phyloP scores from a whole-genome alignment of 2,797 vertebrate species.

The Moxostoma hubbsi region DNA sequence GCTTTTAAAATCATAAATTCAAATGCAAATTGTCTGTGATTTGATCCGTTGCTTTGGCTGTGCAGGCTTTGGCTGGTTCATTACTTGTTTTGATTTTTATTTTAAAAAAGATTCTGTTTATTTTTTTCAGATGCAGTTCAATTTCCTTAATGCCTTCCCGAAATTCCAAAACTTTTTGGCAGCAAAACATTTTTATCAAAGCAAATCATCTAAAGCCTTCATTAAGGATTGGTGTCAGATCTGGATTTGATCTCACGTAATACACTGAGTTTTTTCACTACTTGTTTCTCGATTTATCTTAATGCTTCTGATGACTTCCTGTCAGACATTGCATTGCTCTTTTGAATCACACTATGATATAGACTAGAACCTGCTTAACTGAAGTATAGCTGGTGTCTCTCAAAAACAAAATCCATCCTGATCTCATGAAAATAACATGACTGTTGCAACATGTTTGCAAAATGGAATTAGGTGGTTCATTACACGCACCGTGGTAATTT shows the following conservation, averaged over 20 bases:
- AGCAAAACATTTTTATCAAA: constrained; percentile 26
- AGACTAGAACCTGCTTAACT: constrained; percentile 17
- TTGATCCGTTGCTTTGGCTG: constrained; percentile 20
- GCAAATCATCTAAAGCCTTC: constrained; percentile 16
- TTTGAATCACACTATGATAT: constrained; percentile 5
- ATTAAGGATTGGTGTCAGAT: constrained; percentile 40
- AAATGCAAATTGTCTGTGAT: constrained; percentile 40
- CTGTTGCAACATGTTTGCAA: no score
- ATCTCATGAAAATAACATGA: no score
- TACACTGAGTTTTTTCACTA: background rate
- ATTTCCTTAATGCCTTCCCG: constrained; percentile 22
- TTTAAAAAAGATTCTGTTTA: background rate
- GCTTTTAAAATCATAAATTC: constrained; percentile 50
- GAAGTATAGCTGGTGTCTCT: constrained; percentile 10
- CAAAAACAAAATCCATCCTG: no score
- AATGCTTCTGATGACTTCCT: constrained; percentile 2
- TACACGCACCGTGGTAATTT: no score
- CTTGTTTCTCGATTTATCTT: constrained; percentile 19
- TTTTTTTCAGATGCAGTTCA: constrained; percentile 10
- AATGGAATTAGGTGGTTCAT: no score
- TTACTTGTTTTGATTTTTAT: constrained; percentile 6
- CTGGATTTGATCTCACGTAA: constrained; percentile 35
- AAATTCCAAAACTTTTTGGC: constrained; percentile 21
- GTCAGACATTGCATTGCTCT: background rate
- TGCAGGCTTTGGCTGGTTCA: background rate